Evolutionary conservation across 2,113 vertebrate species (phyloP).

Genomic region (Helogale parvula): DNA sequence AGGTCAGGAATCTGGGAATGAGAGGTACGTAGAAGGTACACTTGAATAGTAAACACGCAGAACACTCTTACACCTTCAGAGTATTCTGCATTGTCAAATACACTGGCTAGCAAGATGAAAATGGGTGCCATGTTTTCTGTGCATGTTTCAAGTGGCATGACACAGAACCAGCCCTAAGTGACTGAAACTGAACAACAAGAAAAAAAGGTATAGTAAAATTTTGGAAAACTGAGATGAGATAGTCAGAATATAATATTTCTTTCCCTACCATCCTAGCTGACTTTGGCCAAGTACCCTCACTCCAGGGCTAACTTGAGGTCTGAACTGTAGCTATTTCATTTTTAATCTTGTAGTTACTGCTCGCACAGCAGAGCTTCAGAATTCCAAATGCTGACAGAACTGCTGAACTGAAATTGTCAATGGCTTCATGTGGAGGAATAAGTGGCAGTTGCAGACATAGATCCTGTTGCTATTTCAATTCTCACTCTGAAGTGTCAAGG

Average conservation of each 20-base stretch:
- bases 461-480: constrained; percentile 38
- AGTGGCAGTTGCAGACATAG: neutral
- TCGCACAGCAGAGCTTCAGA: neutral
- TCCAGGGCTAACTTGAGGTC: neutral
- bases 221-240: neutral
- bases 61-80: neutral
- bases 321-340: neutral
- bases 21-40: neutral
- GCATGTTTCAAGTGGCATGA: neutral
- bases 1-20: constrained; percentile 8
- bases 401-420: neutral
- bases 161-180: neutral
- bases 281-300: neutral
- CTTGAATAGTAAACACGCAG: neutral
- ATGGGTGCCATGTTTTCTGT: neutral
- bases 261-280: neutral
- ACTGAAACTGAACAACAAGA: neutral
- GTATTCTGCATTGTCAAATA: neutral
- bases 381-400: constrained; percentile 7
- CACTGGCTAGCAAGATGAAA: neutral
- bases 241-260: neutral
- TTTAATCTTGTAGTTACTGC: constrained; percentile 27
- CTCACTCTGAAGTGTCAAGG: neutral
- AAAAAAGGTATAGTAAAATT: neutral
- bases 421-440: neutral